Evolutionary conservation across 2,888 invertebrate species (phyloP).

Genomic region (Coecobrya sp.): DNA sequence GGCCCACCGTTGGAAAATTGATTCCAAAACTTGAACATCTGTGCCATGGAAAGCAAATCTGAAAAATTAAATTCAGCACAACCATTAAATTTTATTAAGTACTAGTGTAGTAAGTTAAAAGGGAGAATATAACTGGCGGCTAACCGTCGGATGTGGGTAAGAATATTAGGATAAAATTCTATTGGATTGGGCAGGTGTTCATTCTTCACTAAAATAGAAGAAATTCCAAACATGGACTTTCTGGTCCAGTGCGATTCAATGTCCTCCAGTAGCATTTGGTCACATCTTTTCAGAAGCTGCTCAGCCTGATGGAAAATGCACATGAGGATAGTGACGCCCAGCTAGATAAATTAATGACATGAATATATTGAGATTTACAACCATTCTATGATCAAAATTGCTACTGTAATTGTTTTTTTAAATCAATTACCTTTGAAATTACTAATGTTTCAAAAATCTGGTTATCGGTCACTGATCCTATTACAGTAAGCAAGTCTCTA

Average conservation of each 20-base stretch:
- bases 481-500: conserved; percentile 71
- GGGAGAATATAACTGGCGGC: no score
- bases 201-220: conserved; percentile 68
- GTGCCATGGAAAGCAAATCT: conserved; percentile 74
- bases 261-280: conserved; percentile 71
- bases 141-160: conserved; percentile 81
- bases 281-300: conserved; percentile 71
- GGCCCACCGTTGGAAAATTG: conserved; percentile 69
- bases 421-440: conserved; percentile 60
- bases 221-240: conserved; percentile 67
- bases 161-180: conserved; percentile 79
- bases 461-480: conserved; percentile 68
- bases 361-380: no score
- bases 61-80: background rate
- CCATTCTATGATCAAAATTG: no score
- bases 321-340: conserved; percentile 81
- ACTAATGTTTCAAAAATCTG: conserved; percentile 71
- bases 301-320: conserved; percentile 82
- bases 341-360: no score
- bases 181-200: conserved; percentile 78
- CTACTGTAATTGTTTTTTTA: no score
- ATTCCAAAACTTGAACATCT: conserved; percentile 70
- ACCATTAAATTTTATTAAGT: no score
- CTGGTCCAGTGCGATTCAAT: conserved; percentile 75
- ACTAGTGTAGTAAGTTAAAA: no score